Conservation (phyloP, 2,888 invertebrate genomes). For the Alsophila aescularia region DNA sequence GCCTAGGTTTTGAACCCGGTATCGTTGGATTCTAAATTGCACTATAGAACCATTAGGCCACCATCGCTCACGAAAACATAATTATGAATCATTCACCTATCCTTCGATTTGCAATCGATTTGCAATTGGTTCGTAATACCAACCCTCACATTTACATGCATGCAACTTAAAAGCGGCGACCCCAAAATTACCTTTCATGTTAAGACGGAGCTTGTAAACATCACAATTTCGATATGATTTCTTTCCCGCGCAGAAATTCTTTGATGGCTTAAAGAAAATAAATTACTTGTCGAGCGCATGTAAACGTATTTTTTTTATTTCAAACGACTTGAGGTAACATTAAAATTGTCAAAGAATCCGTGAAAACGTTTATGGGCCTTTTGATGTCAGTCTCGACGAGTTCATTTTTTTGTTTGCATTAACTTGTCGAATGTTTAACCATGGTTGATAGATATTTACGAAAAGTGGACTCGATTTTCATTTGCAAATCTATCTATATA, state of each 20-base stretch:
- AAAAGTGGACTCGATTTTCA: constrained; percentile 10
- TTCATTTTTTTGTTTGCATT: constrained; percentile 12
- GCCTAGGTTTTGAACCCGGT: no score
- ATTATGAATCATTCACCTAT: no score
- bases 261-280: constrained; percentile 39
- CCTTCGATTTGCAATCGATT: no score
- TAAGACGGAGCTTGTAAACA: constrained; percentile 2
- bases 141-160: not conserved
- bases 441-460: no score
- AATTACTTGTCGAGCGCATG: constrained; percentile 38
- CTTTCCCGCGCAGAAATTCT: constrained; percentile 28
- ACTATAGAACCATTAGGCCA: no score
- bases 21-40: no score
- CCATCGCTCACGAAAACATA: no score
- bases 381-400: constrained; percentile 31
- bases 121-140: no score
- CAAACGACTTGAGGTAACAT: constrained; percentile 36
- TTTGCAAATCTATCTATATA: not conserved
- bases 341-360: constrained; percentile 43
- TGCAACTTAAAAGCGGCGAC: constrained; percentile 2
- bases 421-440: not conserved
- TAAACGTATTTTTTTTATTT: constrained; percentile 37
- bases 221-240: constrained; percentile 38
- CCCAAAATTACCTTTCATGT: constrained; percentile 19
- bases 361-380: constrained; percentile 39